phyloP scores from a whole-genome alignment of 2,888 invertebrate genomes.

The Phalera bucephala region DNA sequence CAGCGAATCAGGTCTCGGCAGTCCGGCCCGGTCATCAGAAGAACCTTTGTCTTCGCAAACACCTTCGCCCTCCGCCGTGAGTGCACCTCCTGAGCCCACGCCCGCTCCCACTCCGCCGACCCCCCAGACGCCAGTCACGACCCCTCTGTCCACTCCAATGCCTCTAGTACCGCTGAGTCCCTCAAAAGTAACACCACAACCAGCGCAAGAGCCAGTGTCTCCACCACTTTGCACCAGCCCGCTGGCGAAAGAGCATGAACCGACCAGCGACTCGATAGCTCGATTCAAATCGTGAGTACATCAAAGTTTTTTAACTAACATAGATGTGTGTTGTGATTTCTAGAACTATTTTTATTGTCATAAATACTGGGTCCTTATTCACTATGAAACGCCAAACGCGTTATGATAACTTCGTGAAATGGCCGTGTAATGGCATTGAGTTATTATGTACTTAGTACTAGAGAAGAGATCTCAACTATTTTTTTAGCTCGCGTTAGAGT shows the following conservation, averaged over 20 bases:
- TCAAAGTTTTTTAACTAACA: conserved; percentile 10
- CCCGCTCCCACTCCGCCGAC: conserved; percentile 24
- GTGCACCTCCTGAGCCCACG: conserved; percentile 17
- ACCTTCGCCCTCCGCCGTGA: conserved; percentile 53
- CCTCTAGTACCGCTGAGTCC: conserved; percentile 38
- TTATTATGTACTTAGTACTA: too few relatives aligned
- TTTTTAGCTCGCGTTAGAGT: too few relatives aligned
- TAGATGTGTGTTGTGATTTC: conserved; percentile 19
- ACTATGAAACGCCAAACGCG: too few relatives aligned
- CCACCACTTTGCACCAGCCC: conserved; percentile 75
- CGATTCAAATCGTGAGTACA: conserved; percentile 76
- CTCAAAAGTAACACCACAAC: conserved; percentile 26
- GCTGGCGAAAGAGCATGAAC: conserved; percentile 59
- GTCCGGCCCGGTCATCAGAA: conserved; percentile 69
- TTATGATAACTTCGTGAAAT: too few relatives aligned
- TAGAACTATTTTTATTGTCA: conserved; percentile 6
- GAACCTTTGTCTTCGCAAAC: conserved; percentile 66
- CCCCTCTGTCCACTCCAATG: conserved; percentile 3
- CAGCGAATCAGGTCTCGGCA: conserved; percentile 75
- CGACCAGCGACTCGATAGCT: conserved; percentile 67
- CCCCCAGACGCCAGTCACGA: not conserved
- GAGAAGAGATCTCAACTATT: too few relatives aligned
- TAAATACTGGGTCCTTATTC: not conserved
- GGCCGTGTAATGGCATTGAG: too few relatives aligned
- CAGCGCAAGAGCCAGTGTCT: conserved; percentile 54